These are phyloP conservation scores for Cotesia typhae DNA, from an alignment of 1,140 invertebrate genomes.

Conservation along the genomic window DNA sequence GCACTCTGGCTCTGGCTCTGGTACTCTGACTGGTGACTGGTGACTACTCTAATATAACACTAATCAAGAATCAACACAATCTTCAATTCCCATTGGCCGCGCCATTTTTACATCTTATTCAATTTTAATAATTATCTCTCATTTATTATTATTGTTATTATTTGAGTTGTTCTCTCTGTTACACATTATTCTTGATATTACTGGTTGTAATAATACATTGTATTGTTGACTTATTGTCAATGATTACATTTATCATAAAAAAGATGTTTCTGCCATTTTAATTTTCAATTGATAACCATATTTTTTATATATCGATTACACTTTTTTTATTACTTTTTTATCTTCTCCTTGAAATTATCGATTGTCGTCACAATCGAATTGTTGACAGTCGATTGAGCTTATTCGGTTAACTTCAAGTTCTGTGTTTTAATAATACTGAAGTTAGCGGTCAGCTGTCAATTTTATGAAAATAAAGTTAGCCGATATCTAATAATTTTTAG, in stretches of 20 bases:
- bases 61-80: conserved; percentile 10
- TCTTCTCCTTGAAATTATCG: too few species aligned
- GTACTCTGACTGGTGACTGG: too few species aligned
- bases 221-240: neutral
- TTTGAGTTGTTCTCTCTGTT: neutral
- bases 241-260: conserved; percentile 9
- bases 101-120: conserved; percentile 32
- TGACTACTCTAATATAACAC: too few species aligned
- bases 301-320: conserved; percentile 4
- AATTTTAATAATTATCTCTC: conserved; percentile 16
- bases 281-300: neutral
- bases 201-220: neutral
- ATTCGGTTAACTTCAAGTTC: too few species aligned
- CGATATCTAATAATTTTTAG: too few species aligned
- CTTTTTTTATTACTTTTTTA: neutral
- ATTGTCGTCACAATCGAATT: too few species aligned
- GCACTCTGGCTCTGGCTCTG: too few species aligned
- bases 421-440: neutral
- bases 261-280: conserved; percentile 13
- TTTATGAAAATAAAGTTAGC: too few species aligned
- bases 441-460: too few species aligned
- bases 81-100: conserved; percentile 26
- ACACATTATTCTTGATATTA: neutral
- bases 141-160: neutral
- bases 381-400: too few species aligned